Evolutionary conservation across 2,888 invertebrate genomes (phyloP), one percentile per base, ranked within the genome.

Genomic region (Ennomos fuscantarius): DNA sequence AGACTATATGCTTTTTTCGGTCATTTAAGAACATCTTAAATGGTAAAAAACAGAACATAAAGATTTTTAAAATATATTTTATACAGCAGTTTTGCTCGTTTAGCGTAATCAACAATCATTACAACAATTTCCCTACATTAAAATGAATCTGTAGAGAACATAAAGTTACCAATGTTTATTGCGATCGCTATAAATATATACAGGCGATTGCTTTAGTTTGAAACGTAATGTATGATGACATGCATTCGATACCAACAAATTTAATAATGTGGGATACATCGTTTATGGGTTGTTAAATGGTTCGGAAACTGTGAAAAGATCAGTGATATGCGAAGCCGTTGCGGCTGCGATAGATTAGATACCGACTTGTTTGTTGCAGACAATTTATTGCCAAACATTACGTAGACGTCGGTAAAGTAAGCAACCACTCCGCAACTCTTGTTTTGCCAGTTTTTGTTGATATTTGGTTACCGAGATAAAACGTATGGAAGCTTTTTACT

Each of bases 201-300:
- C 36, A 31, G 24, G 12, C 41, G 10, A 54, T 54, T 32, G 24
- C 35, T 41, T 11, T 15, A 37, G 33, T 39, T 34, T 39, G 33
- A 40, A 58, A 39, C 47, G 12, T 52, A 63, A 60, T 60, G 39
- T 61, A 50, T 48, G 51, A 50, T 48, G 51, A 55, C 31, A 47
- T 50, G 42, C n/a, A 11, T 31, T 33, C 35, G 24, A 24, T 35
- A 49, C 43, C 48, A 48, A 48, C 56, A 64, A 24, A 68, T 68
- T 73, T 68, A 72, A 73, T 81, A 80, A 81, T 80, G 74, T 72
- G 73, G 76, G 69, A 71, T 76, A 74, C 70, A 68, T 78, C 74
- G 78, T 77, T 81, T 81, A 84, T 82, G 76, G 78, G 68, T 66
- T 72, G 74, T 81, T 83, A 79, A 89, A 89, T 86, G 86, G 84